Conservation (phyloP, 2,888 invertebrate species). For the Petrolisthes manimaculis region DNA sequence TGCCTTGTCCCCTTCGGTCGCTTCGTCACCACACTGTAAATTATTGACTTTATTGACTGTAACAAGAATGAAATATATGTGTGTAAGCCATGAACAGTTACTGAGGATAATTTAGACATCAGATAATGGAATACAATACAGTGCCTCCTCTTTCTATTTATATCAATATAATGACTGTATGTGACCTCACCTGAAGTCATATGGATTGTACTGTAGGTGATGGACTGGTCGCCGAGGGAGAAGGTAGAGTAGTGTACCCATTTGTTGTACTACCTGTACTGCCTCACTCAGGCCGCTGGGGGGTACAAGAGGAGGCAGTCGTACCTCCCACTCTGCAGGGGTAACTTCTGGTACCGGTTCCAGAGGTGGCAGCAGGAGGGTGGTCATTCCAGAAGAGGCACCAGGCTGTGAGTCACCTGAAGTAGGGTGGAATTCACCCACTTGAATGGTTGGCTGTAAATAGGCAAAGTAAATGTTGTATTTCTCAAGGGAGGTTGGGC, state of each 20-base stretch:
- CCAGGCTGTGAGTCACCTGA: neutral
- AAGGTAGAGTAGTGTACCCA: constrained; percentile 49
- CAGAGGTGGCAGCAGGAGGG: neutral
- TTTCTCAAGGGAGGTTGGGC: neutral
- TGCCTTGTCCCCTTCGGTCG: constrained; percentile 35
- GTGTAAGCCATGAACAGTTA: too few species aligned
- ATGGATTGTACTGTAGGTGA: constrained; percentile 52
- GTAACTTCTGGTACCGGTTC: neutral
- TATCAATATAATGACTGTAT: neutral
- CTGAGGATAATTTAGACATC: too few species aligned
- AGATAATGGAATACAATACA: too few species aligned
- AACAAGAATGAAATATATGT: too few species aligned
- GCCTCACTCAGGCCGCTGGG: constrained; percentile 44
- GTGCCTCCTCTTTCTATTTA: neutral
- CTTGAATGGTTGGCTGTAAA: constrained; percentile 48
- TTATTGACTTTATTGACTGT: neutral
- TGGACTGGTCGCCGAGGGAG: constrained; percentile 32
- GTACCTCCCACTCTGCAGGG: constrained; percentile 25
- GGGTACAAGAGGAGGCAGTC: constrained; percentile 45
- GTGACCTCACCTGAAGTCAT: constrained; percentile 50
- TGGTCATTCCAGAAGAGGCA: neutral
- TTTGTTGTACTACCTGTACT: constrained; percentile 35
- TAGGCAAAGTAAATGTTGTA: neutral
- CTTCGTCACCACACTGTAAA: constrained; percentile 28
- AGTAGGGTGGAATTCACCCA: constrained; percentile 27